Conservation (phyloP, 2,797 vertebrate genomes). For the Ambastaia sidthimunki region DNA sequence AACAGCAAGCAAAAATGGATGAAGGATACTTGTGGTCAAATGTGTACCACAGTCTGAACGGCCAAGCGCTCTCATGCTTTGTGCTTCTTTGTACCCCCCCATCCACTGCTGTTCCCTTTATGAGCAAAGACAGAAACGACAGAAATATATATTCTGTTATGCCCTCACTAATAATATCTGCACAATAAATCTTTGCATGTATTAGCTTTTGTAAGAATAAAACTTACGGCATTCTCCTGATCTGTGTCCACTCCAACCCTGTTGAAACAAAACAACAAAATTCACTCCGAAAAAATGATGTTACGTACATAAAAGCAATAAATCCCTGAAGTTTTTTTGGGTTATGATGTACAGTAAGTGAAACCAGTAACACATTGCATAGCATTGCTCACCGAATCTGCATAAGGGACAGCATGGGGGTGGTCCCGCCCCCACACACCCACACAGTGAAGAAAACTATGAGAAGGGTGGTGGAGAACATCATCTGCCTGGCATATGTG, state of each 20-base stretch:
- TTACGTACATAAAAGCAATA: neutral
- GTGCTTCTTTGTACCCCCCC: slow-evolving; percentile 84
- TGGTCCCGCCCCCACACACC: slow-evolving; percentile 95
- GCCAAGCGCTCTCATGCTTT: slow-evolving; percentile 93
- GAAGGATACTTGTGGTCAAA: slow-evolving; percentile 99
- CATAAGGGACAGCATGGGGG: slow-evolving; percentile 91
- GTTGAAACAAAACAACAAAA: neutral
- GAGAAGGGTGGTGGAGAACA: slow-evolving; percentile 94
- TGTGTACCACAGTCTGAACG: slow-evolving; percentile 97
- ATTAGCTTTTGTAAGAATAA: neutral
- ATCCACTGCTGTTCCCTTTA: slow-evolving; percentile 78
- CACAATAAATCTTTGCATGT: slow-evolving; percentile 12
- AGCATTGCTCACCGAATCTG: slow-evolving; percentile 84
- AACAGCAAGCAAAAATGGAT: neutral
- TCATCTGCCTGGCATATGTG: slow-evolving; percentile 94
- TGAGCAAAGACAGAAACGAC: slow-evolving; percentile 29
- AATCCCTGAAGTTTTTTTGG: neutral
- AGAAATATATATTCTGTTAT: neutral
- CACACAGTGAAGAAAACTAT: slow-evolving; percentile 98
- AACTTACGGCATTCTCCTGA: slow-evolving; percentile 48
- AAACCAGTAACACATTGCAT: neutral
- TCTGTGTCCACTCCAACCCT: slow-evolving; percentile 57
- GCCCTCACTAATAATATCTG: neutral
- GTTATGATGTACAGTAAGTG: neutral
- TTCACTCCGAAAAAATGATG: neutral